Base-by-base conservation (phyloP, 2,888 invertebrate species). In the Ornithoptera priamus region DNA sequence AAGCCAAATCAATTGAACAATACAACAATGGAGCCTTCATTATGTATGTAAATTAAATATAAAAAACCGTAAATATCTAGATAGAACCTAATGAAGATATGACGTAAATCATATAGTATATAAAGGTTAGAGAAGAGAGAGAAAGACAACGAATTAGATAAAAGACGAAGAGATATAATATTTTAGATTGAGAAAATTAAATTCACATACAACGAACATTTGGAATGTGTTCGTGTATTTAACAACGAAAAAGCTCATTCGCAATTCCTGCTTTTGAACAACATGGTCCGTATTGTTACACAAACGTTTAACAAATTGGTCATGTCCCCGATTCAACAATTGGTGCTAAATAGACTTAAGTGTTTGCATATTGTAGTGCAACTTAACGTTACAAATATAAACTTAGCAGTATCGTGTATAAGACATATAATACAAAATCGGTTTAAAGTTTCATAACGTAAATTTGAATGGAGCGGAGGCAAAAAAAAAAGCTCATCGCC, bases 401-500 rank as follows among this genome's bases (percentile, higher is more conserved):
- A 70, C 75, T 72, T 72, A 71, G 75, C 62, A 17, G 6, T 18
- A 6, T 17, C 6, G 12, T 6, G 4, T 17, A 18, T 53, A 53
- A 53, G 53, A 53, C 15, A 0, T 39, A 39, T 10, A 8, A 39
- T 39, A 8, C 39, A 39, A 8, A 39, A 39, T 2, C 5, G 39
- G 10, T 39, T 39, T 39, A 39, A 39, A 39, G 10, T 39, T 10
- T 39, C 7, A 10, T 39, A 39, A 39, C 39, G 39, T 39, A 39
- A 39, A 57, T 62, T 67, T n/a, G 24, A 36, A 62, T 42, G 39
- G 75, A 78, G 75, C 62, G 73, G 69, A 77, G 72, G 10, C 72
- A 73, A 72, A 72, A 72, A 72, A 72, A 22, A 50, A 24, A 39
- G 69, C 71, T 72, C 71, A 70, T 72, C 73, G 72, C 82, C 81